Base-by-base conservation (phyloP, 2,113 vertebrate genomes). In the Burhinus oedicnemus region DNA sequence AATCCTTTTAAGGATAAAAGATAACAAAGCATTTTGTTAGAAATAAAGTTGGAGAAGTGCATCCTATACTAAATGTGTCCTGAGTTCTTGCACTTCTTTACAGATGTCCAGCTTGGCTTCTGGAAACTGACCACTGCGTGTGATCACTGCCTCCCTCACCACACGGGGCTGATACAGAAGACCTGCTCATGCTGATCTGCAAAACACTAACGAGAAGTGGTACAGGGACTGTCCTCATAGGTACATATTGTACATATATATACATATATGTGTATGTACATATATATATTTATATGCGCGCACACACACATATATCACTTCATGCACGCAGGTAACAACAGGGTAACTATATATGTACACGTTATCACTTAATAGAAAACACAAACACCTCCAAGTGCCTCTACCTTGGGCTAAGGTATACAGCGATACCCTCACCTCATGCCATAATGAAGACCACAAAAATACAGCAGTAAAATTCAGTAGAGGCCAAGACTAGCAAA, bases 251-350 rank as follows among this genome's bases (percentile, higher is more conserved):
- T 42, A 21, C 8, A 14, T 34, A 57, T 11, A 64, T 40, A 30
- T 11, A 49, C 2, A 22, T 17, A 0, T 9, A 25, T 22, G 4
- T 26, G 5, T 57, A 45, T 32, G 12, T 66, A 44, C 1, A n/a
- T 11, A 7, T 19, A 14, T 34, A 3, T 45, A 34, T 77, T n/a
- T 69, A 4, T 51, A 27, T 19, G 29, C 9, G 15, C 8, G 57
- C 26, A 55, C 30, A 51, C 17, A 42, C 34, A 45, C 26, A 13
- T 12, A 34, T 6, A 51, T 1, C 26, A 38, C 32, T 74, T 42
- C 20, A 79, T 12, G 55, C 55, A 58, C 19, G 14, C 26, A 47
- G 54, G 15, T 58, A 45, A 25, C 11, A 74, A 72, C 17, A 78
- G 47, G 44, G 3, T 65, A 36, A 22, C 11, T 40, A 12, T 5